Conservation (phyloP, 2,888 invertebrate genomes). For the Julus scandinavius region DNA sequence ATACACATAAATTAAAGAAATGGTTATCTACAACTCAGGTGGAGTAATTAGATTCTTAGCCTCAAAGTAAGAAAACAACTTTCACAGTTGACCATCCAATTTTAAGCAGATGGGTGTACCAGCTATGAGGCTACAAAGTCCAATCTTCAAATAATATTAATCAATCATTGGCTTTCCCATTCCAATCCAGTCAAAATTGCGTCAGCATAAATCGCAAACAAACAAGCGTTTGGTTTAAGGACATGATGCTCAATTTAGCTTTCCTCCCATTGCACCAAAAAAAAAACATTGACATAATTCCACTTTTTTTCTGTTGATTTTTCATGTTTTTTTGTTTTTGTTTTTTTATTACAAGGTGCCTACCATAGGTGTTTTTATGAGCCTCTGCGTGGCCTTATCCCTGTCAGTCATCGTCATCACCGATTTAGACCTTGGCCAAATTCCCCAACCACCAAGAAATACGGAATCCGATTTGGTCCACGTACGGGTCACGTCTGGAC, state of each 20-base stretch:
- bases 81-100: no score
- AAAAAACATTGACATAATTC: neutral
- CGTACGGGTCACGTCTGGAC: constrained; percentile 50
- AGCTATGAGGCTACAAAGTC: no score
- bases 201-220: neutral
- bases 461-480: constrained; percentile 49
- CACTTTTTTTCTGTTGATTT: neutral
- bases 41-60: no score
- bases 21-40: no score
- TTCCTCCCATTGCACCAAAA: neutral
- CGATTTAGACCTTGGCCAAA: constrained; percentile 47
- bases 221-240: neutral
- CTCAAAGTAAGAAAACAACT: no score
- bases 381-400: constrained; percentile 15
- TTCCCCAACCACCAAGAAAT: constrained; percentile 49
- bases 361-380: constrained; percentile 36
- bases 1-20: no score
- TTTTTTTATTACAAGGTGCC: neutral
- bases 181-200: neutral
- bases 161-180: neutral
- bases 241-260: neutral
- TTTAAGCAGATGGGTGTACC: no score
- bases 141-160: no score
- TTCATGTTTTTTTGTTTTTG: neutral
- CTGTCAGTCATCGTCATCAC: constrained; percentile 51